Conservation (phyloP, 1,140 invertebrate genomes). For the Drosophila guanche region DNA sequence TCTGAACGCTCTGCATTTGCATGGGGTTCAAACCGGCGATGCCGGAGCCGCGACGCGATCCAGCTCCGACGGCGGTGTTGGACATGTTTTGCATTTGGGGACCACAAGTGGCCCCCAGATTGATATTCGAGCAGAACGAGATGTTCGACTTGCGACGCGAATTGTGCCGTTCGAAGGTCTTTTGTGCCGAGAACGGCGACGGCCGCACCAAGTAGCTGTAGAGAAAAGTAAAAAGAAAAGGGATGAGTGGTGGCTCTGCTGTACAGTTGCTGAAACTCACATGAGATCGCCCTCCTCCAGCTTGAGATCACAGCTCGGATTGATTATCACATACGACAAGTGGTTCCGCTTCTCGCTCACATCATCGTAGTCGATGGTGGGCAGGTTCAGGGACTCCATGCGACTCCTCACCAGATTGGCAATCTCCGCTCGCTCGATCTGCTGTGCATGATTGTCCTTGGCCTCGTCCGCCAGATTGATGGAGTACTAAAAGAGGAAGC, state of each 20-base stretch:
- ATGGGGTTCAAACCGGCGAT: slow-evolving; percentile 84
- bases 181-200: slow-evolving; percentile 95
- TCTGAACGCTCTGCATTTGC: slow-evolving; percentile 84
- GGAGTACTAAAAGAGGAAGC: slow-evolving; percentile 87
- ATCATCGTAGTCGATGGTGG: slow-evolving; percentile 95
- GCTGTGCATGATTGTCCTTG: slow-evolving; percentile 92
- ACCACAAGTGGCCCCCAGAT: slow-evolving; percentile 86
- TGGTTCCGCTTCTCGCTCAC: slow-evolving; percentile 95
- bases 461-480: slow-evolving; percentile 92
- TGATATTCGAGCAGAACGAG: slow-evolving; percentile 92
- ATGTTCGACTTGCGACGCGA: slow-evolving; percentile 95
- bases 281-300: slow-evolving; percentile 98
- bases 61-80: slow-evolving; percentile 78
- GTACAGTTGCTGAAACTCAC: slow-evolving; percentile 85
- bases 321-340: slow-evolving; percentile 99
- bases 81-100: slow-evolving; percentile 77
- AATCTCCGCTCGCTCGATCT: slow-evolving; percentile 97
- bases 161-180: slow-evolving; percentile 96
- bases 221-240: slow-evolving; percentile 10
- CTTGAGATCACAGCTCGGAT: slow-evolving; percentile 98
- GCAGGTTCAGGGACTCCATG: slow-evolving; percentile 96
- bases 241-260: neutral
- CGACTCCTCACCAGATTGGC: slow-evolving; percentile 95
- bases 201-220: slow-evolving; percentile 93
- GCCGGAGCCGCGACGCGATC: slow-evolving; percentile 86